Percentiles rank a stretch among this genome's conserved stretches.
Conservation (phyloP, 2,888 invertebrate genomes). For the Aspidiotus rigidus region DNA sequence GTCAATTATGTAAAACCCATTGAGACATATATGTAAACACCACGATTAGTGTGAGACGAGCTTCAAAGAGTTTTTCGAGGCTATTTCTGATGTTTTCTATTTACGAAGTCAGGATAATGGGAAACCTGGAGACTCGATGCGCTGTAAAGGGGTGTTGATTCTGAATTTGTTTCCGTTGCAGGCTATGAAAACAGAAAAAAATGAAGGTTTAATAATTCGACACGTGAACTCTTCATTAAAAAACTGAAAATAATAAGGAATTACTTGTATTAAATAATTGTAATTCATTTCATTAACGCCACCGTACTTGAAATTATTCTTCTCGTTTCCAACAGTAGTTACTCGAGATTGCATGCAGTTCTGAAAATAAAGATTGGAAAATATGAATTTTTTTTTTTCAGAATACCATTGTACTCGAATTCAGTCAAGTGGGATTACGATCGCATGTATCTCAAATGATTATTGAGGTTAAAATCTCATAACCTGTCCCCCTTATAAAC, state of each 20-base stretch:
- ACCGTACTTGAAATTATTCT: conserved; percentile 18
- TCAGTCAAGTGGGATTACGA: too few species aligned
- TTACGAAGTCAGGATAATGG: conserved; percentile 9
- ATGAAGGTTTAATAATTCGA: too few species aligned
- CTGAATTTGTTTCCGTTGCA: conserved; percentile 4
- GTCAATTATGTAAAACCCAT: too few species aligned
- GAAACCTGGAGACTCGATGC: conserved; percentile 15
- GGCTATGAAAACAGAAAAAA: conserved; percentile 2
- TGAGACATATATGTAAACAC: too few species aligned
- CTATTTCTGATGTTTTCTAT: conserved; percentile 16
- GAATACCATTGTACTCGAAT: background rate
- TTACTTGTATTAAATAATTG: conserved; percentile 24
- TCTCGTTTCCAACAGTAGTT: conserved; percentile 21
- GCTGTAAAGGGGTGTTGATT: conserved; percentile 7
- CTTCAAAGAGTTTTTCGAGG: too few species aligned
- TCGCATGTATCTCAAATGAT: too few species aligned
- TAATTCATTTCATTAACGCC: conserved; percentile 25
- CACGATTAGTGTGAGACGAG: too few species aligned
- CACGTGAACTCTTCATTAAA: too few species aligned
- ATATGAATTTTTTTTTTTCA: background rate
- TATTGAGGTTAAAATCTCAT: too few species aligned
- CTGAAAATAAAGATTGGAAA: conserved; percentile 11
- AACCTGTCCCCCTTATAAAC: too few species aligned
- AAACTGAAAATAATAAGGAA: too few species aligned
- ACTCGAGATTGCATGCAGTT: conserved; percentile 11